Evolutionary conservation across 2,888 invertebrate species (phyloP), one percentile per base, ranked within the genome.

Genomic region (Drosophila ustulata): DNA sequence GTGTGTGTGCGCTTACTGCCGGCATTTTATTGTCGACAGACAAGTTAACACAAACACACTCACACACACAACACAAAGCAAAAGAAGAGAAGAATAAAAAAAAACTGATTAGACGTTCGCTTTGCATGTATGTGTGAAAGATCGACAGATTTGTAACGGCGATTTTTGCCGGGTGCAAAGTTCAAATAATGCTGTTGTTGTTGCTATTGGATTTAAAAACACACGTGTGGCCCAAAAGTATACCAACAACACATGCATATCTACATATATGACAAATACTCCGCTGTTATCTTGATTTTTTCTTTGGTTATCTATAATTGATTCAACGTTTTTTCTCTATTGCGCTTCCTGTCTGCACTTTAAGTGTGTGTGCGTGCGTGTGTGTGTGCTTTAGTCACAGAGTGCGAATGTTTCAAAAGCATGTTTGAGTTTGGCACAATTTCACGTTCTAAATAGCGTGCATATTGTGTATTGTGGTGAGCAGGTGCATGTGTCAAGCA

Each of bases 61-160:
- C 6, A 55, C 0, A 43, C 9, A 39, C 3, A 26, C 0, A 13
- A 7, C 18, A 6, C n/a, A 30, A 32, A 55, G n/a, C 25, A 39
- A 26, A n/a, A 55, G 9, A 55, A 13, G 11, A 13, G 8, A 52
- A 2, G 4, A 2, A 25, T 5, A 26, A 13, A 46, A 37, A 37
- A 46, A 52, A 53, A 49, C 41, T 63, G 57, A 57, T 64, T 50
- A 50, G 43, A 45, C 7, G 8, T 30, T 49, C 9, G 8, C 32
- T 55, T 62, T 39, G 47, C 39, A 25, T 30, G 34, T 55, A 4
- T 56, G 58, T 55, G 65, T 65, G 46, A 56, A 46, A 47, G 49
- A 55, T 67, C 46, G 43, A 58, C 41, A 63, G 53, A 63, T 67
- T 53, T 53, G 49, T 72, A 72, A 71, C 71, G 66, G 71, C 73